Evolutionary conservation across 2,888 invertebrate genomes (phyloP).

Genomic region (Anorthoa munda): DNA sequence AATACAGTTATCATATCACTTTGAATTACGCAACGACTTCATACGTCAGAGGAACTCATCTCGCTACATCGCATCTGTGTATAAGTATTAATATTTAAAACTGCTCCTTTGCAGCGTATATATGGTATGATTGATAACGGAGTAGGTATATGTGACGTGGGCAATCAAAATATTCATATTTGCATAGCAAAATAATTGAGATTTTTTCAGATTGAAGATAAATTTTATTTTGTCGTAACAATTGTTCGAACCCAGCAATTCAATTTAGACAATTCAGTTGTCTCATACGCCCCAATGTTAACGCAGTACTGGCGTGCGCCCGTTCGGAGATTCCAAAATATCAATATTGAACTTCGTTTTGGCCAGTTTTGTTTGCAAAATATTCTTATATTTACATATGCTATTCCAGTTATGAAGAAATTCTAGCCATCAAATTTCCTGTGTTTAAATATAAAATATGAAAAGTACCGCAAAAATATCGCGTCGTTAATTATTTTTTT

Average conservation of each 20-base stretch:
- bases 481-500: no score
- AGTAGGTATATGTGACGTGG: constrained; percentile 1
- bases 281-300: no score
- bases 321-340: no score
- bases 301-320: no score
- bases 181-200: constrained; percentile 12
- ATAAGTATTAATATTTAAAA: constrained; percentile 32
- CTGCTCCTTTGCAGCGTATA: neutral
- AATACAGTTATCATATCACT: neutral
- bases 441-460: no score
- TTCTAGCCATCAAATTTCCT: no score
- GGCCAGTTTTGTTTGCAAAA: no score
- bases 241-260: neutral
- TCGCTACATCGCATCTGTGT: neutral
- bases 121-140: neutral
- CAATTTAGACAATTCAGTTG: no score
- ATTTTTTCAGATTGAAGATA: constrained; percentile 7
- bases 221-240: neutral
- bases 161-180: constrained; percentile 30
- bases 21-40: constrained; percentile 22
- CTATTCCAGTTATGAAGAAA: no score
- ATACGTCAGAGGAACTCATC: neutral
- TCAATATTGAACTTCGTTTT: no score
- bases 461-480: no score
- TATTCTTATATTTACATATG: no score